Evolutionary conservation across 1,140 invertebrate genomes (phyloP).

Genomic region (Pseudomyrmex dendroicus): DNA sequence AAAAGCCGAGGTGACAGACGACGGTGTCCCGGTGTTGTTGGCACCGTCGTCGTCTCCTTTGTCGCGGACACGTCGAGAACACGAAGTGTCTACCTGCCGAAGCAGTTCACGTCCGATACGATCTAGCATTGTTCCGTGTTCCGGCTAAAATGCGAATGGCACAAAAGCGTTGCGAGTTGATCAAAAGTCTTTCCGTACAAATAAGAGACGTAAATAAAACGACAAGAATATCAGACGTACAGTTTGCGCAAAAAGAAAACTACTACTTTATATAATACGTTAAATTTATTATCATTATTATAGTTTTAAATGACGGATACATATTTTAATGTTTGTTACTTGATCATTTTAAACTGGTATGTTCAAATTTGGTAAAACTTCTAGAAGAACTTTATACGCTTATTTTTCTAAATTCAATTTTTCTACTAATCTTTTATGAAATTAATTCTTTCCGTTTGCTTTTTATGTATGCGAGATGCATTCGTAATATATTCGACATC

Average conservation of each 20-base stretch:
- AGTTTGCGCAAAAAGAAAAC: not conserved
- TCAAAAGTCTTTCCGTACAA: not conserved
- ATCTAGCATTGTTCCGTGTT: constrained; percentile 28
- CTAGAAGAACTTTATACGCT: too few species aligned
- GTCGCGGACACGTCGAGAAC: constrained; percentile 29
- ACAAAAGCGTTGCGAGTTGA: not conserved
- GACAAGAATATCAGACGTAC: not conserved
- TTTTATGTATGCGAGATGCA: not conserved
- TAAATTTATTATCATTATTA: too few species aligned
- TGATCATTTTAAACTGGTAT: too few species aligned
- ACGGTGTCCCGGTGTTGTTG: constrained; percentile 18
- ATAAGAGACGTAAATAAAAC: not conserved
- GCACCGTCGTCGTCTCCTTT: constrained; percentile 27
- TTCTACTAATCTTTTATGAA: too few species aligned
- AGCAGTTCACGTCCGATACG: constrained; percentile 34
- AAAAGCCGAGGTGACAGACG: constrained; percentile 36
- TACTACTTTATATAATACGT: too few species aligned
- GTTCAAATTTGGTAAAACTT: too few species aligned
- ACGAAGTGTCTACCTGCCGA: constrained; percentile 53
- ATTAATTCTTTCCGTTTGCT: too few species aligned
- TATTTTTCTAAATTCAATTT: too few species aligned
- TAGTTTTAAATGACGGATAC: too few species aligned
- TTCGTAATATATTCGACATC: not conserved
- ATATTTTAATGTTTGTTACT: too few species aligned
- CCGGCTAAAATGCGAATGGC: constrained; percentile 6